Percentiles rank a stretch among this genome's conserved stretches.
Evolutionary conservation across 1,140 invertebrate genomes (phyloP).

Genomic region (Zaprionus lachaisei): DNA sequence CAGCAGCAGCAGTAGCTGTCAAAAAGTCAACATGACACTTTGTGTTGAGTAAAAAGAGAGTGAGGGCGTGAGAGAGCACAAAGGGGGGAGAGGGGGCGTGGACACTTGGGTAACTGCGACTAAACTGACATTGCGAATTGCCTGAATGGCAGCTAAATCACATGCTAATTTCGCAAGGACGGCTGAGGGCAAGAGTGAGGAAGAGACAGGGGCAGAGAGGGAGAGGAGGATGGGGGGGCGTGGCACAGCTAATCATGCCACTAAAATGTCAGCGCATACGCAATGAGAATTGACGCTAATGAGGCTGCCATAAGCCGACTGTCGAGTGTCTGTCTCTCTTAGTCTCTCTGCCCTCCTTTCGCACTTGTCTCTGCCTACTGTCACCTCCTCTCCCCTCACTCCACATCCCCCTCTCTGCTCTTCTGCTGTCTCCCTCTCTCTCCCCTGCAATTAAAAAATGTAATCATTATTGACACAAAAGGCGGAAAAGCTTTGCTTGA

Average conservation of each 20-base stretch:
- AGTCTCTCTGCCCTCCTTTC: no score
- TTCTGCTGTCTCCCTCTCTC: slow-evolving; percentile 1
- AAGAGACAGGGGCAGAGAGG: not conserved
- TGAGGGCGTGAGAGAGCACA: not conserved
- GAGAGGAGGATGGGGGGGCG: not conserved
- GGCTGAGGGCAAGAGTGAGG: not conserved
- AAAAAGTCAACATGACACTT: slow-evolving; percentile 70
- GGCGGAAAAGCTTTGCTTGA: slow-evolving; percentile 27
- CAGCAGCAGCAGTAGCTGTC: slow-evolving; percentile 17
- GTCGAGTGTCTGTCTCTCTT: not conserved
- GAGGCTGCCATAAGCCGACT: slow-evolving; percentile 59
- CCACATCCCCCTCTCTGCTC: not conserved
- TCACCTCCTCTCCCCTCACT: not conserved
- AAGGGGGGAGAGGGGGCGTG: not conserved
- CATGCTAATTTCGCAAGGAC: slow-evolving; percentile 62
- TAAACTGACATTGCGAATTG: slow-evolving; percentile 69
- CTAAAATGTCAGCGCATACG: slow-evolving; percentile 60
- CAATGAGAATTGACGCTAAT: slow-evolving; percentile 74
- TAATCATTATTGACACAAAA: slow-evolving; percentile 72
- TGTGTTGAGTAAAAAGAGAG: slow-evolving; percentile 26
- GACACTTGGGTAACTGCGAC: slow-evolving; percentile 36
- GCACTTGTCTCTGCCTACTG: not conserved
- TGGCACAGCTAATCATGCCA: slow-evolving; percentile 62
- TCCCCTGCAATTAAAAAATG: slow-evolving; percentile 61
- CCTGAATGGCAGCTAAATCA: slow-evolving; percentile 69